Conservation (phyloP, 2,888 invertebrate genomes). For the Copidosoma aretas region DNA sequence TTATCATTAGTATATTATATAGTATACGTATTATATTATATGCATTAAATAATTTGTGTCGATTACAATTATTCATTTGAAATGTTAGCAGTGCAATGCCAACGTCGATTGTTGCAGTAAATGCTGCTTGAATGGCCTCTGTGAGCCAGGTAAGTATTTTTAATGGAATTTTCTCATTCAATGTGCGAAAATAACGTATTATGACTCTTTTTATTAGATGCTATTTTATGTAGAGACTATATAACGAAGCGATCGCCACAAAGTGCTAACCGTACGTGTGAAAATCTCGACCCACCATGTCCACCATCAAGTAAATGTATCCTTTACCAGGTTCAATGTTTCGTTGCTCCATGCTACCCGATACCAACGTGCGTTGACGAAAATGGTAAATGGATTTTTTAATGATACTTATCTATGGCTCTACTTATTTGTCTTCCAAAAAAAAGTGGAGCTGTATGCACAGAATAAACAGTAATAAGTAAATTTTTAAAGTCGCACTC, state of each 20-base stretch:
- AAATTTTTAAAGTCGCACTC: too few species aligned
- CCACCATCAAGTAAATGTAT: background rate
- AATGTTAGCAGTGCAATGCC: background rate
- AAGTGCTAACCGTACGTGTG: background rate
- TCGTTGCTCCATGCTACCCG: constrained; percentile 4
- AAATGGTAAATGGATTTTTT: too few species aligned
- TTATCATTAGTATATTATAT: too few species aligned
- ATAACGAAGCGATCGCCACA: background rate
- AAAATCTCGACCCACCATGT: background rate
- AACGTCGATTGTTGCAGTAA: background rate
- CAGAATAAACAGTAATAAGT: too few species aligned
- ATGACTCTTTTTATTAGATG: background rate
- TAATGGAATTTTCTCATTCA: background rate
- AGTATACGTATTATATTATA: too few species aligned
- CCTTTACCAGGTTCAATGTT: background rate
- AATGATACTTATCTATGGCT: too few species aligned
- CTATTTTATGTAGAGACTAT: background rate
- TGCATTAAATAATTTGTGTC: too few species aligned
- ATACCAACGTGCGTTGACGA: background rate
- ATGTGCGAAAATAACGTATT: background rate
- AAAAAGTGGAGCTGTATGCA: too few species aligned
- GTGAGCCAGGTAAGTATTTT: background rate
- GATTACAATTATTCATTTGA: background rate
- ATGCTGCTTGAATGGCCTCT: background rate
- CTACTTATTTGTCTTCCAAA: too few species aligned